phyloP scores from a whole-genome alignment of 2,113 vertebrate genomes.

The Eclectus roratus region DNA sequence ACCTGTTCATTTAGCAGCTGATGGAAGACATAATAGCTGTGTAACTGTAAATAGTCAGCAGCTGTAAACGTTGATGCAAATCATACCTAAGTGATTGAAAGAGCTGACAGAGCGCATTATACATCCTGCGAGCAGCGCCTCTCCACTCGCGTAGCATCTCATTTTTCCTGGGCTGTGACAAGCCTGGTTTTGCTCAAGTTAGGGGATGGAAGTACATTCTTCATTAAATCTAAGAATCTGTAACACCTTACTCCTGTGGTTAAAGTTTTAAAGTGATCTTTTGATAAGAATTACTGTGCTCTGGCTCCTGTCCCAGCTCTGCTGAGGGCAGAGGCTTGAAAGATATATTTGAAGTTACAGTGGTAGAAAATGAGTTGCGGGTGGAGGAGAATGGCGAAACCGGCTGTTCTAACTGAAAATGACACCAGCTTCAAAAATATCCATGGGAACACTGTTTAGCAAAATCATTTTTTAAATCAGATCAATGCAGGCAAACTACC shows the following conservation, averaged over 20 bases:
- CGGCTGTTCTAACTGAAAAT: not conserved
- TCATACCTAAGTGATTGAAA: not conserved
- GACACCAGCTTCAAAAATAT: not conserved
- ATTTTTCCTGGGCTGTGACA: not conserved
- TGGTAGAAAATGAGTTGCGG: not conserved
- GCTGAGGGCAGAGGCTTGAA: slow-evolving; percentile 1
- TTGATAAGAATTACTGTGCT: not conserved
- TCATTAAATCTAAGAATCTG: not conserved
- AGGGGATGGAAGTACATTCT: not conserved
- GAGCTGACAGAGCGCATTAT: not conserved
- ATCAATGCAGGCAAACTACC: not conserved
- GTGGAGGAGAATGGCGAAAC: not conserved
- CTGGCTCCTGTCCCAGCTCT: slow-evolving; percentile 40
- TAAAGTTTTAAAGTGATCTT: slow-evolving; percentile 14
- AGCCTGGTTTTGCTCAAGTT: not conserved
- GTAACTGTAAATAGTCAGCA: slow-evolving; percentile 14
- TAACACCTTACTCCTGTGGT: slow-evolving; percentile 13
- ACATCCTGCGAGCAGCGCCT: not conserved
- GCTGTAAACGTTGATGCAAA: slow-evolving; percentile 19
- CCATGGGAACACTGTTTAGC: not conserved
- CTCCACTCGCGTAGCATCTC: not conserved
- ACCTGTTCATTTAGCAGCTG: slow-evolving; percentile 56
- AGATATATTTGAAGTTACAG: not conserved
- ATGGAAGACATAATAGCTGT: not conserved
- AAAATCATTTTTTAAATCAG: not conserved